Evolutionary conservation across 1,140 invertebrate genomes (phyloP).

Genomic region (Hermetia illucens): DNA sequence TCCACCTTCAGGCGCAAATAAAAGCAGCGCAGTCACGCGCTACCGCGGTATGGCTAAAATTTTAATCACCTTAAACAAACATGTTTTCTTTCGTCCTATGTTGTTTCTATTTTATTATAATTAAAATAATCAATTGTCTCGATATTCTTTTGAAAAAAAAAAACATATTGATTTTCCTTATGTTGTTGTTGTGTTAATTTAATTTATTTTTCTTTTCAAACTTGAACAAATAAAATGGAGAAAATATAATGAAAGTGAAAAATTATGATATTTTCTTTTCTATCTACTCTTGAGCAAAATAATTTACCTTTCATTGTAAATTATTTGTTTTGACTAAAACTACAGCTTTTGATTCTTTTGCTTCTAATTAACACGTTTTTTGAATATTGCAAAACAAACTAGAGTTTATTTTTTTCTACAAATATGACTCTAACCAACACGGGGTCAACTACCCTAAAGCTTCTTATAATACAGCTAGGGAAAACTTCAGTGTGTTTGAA

Average conservation of each 20-base stretch:
- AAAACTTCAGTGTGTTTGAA: too few species aligned
- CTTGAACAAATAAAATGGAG: slow-evolving; percentile 1
- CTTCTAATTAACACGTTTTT: not conserved
- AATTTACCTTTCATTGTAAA: slow-evolving; percentile 1
- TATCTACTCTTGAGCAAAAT: not conserved
- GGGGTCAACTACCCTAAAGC: too few species aligned
- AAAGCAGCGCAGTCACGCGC: slow-evolving; percentile 86
- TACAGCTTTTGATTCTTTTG: not conserved
- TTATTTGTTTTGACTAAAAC: slow-evolving; percentile 10
- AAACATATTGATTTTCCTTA: not conserved
- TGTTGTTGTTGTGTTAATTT: too few species aligned
- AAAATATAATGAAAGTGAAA: not conserved
- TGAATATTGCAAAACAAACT: too few species aligned
- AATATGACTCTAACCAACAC: too few species aligned
- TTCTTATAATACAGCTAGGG: too few species aligned
- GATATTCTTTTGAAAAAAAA: slow-evolving; percentile 2
- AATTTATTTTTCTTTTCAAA: slow-evolving; percentile 4
- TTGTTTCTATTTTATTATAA: not conserved
- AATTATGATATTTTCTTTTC: slow-evolving; percentile 1
- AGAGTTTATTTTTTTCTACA: too few species aligned
- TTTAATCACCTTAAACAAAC: slow-evolving; percentile 14
- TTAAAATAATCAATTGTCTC: slow-evolving; percentile 9
- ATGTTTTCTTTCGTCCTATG: slow-evolving; percentile 8
- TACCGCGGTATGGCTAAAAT: slow-evolving; percentile 62
- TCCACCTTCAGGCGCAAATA: slow-evolving; percentile 98